Evolutionary conservation across 1,140 invertebrate species (phyloP).

Genomic region (Drosophila fuyamai): DNA sequence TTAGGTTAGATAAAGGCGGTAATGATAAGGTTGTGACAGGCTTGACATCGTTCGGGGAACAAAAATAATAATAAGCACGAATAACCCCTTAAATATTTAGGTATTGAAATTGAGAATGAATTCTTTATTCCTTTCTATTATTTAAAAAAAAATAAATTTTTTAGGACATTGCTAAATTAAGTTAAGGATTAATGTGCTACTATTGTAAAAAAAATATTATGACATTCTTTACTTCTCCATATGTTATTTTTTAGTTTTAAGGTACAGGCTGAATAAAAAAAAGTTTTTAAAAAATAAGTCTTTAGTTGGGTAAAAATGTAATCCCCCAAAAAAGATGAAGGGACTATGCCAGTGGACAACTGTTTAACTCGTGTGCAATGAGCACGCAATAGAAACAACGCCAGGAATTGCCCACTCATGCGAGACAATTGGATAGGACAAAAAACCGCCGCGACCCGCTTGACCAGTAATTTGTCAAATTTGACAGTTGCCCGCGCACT

Average conservation of each 20-base stretch:
- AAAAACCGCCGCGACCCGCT: conserved; percentile 28
- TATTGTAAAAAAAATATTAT: too few species aligned
- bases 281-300: too few species aligned
- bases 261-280: too few species aligned
- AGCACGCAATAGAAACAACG: conserved; percentile 15
- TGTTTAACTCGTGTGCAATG: conserved; percentile 70
- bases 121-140: too few species aligned
- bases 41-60: conserved; percentile 32
- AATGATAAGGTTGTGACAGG: conserved; percentile 79
- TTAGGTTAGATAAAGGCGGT: conserved; percentile 74
- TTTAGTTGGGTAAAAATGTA: conserved; percentile 21
- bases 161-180: too few species aligned
- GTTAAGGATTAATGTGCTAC: too few species aligned
- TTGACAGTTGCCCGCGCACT: conserved; percentile 50
- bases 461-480: conserved; percentile 70
- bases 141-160: too few species aligned
- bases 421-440: conserved; percentile 54
- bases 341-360: conserved; percentile 33
- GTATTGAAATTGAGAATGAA: not conserved
- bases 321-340: not conserved
- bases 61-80: conserved; percentile 28
- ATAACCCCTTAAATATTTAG: conserved; percentile 1
- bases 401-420: conserved; percentile 53
- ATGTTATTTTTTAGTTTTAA: too few species aligned
- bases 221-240: too few species aligned